A percentile compares a stretch with the other conserved stretches of the same genome.
Evolutionary conservation across 2,113 vertebrate species (phyloP).

Genomic region (Leptosomus discolor): DNA sequence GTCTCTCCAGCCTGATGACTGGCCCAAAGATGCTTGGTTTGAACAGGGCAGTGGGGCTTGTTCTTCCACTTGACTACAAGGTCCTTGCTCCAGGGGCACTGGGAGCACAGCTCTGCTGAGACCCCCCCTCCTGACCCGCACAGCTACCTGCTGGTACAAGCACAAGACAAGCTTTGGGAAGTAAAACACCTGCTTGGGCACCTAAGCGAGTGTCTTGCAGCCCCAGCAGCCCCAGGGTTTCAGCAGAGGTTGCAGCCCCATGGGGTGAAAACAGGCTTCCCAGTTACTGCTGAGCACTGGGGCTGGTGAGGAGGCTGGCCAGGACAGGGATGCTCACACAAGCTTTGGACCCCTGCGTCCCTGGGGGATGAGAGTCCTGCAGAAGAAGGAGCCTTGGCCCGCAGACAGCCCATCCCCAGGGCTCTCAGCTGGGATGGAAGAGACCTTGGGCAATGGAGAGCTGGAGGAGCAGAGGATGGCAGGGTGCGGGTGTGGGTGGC

Average conservation of each 20-base stretch:
- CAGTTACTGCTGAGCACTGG: background rate
- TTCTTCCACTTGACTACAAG: background rate
- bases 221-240: background rate
- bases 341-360: background rate
- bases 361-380: background rate
- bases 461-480: background rate
- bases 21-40: background rate
- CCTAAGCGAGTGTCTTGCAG: background rate
- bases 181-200: background rate
- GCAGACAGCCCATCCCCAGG: background rate
- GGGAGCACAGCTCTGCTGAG: background rate
- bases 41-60: background rate
- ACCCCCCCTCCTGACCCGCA: background rate
- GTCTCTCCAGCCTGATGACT: background rate
- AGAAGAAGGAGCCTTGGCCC: background rate
- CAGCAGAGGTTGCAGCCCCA: background rate
- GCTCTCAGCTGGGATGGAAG: background rate
- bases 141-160: background rate
- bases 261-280: rapidly evolving
- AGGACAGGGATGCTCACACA: background rate
- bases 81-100: background rate
- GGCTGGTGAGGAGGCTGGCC: background rate
- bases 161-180: background rate
- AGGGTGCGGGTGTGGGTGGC: rapidly evolving
- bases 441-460: background rate